Evolutionary conservation across 2,113 vertebrate species (phyloP).

Genomic region (Girardinichthys multiradiatus): DNA sequence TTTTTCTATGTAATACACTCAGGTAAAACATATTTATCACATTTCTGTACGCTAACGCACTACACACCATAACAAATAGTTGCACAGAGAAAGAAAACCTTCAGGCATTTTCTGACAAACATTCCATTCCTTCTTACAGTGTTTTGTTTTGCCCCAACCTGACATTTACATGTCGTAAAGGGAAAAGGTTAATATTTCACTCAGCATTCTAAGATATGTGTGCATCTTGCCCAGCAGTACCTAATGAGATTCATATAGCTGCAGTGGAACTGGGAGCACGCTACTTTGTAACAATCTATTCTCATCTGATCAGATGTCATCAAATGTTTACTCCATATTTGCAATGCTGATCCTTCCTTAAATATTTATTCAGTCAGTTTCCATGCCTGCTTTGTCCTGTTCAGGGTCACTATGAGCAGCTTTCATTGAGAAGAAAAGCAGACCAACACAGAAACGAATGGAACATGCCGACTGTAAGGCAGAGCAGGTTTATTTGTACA

Average conservation of each 20-base stretch:
- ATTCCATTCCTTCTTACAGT: too few relatives aligned
- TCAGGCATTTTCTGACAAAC: background rate
- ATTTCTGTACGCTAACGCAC: background rate
- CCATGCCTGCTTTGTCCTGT: background rate
- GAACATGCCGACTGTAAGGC: too few relatives aligned
- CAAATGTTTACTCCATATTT: background rate
- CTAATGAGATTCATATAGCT: conserved; percentile 1
- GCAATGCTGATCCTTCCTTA: background rate
- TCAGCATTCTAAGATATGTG: background rate
- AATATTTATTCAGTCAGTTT: background rate
- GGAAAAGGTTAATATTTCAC: background rate
- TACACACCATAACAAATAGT: background rate
- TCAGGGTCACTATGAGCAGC: background rate
- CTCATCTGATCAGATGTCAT: background rate
- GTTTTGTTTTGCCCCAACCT: background rate
- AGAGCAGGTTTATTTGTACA: too few relatives aligned
- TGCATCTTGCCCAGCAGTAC: background rate
- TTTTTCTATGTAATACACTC: too few relatives aligned
- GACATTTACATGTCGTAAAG: background rate
- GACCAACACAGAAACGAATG: background rate
- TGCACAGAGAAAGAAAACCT: background rate
- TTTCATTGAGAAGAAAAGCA: too few relatives aligned
- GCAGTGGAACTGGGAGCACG: background rate
- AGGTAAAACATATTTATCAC: background rate
- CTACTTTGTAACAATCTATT: background rate